phyloP scores from a whole-genome alignment of 2,797 vertebrate genomes.

The Acipenser ruthenus region DNA sequence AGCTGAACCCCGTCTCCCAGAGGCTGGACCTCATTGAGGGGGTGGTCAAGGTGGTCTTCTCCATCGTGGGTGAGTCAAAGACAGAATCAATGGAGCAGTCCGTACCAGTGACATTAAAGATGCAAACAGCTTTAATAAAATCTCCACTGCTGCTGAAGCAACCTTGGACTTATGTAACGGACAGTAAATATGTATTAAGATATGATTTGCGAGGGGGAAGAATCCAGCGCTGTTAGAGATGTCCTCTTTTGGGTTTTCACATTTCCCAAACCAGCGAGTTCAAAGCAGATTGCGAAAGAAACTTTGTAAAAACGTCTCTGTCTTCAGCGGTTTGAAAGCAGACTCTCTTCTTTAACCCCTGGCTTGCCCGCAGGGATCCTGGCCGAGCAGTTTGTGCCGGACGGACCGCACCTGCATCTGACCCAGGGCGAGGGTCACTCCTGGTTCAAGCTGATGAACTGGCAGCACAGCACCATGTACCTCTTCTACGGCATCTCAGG shows the following conservation, averaged over 20 bases:
- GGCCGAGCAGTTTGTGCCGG: conserved; percentile 89
- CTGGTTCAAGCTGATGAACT: conserved; percentile 96
- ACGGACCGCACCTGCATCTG: conserved; percentile 80
- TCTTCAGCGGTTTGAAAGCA: not conserved
- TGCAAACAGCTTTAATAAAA: no score
- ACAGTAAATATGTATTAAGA: no score
- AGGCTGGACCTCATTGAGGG: conserved; percentile 73
- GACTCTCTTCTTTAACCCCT: not conserved
- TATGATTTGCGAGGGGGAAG: no score
- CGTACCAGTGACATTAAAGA: no score
- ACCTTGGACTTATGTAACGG: no score
- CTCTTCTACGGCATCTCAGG: conserved; percentile 82
- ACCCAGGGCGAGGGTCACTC: conserved; percentile 28
- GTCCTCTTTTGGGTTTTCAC: not conserved
- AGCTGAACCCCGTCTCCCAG: conserved; percentile 35
- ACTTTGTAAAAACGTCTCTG: not conserved
- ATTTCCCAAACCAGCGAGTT: not conserved
- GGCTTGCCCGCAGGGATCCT: conserved; percentile 68
- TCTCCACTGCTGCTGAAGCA: no score
- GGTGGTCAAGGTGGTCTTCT: conserved; percentile 53
- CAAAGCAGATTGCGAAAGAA: not conserved
- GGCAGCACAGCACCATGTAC: conserved; percentile 97
- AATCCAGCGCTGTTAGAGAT: no score
- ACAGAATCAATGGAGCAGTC: not conserved
- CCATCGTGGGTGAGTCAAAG: conserved; percentile 66